A percentile compares a stretch with the other conserved stretches of the same genome.
These are phyloP conservation scores for Syrphus vitripennis DNA, from an alignment of 2,888 invertebrate genomes.

Conservation along the genomic window DNA sequence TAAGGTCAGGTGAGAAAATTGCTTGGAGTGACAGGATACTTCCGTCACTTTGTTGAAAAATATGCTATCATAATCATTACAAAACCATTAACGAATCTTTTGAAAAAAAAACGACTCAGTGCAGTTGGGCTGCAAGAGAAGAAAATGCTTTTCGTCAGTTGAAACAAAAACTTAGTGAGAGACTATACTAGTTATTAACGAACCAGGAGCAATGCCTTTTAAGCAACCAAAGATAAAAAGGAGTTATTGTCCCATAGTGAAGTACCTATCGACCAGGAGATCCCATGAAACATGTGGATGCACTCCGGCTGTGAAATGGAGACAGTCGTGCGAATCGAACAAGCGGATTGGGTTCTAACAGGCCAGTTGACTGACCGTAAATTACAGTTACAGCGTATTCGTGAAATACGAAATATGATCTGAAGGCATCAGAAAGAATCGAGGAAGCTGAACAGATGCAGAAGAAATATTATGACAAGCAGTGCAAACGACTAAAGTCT, in stretches of 20 bases:
- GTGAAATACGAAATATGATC: background rate
- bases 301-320: slow-evolving; percentile 45
- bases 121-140: slow-evolving; percentile 21
- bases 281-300: slow-evolving; percentile 75
- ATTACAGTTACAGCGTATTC: background rate
- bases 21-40: background rate
- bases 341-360: background rate
- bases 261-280: slow-evolving; percentile 74
- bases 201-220: slow-evolving; percentile 70
- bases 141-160: background rate
- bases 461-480: background rate
- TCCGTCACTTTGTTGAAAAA: background rate
- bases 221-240: slow-evolving; percentile 52
- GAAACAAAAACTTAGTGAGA: slow-evolving; percentile 36
- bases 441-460: background rate
- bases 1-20: background rate
- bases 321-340: background rate
- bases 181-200: slow-evolving; percentile 67
- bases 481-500: background rate
- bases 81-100: slow-evolving; percentile 49
- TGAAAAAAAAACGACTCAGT: slow-evolving; percentile 12
- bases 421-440: background rate
- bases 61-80: background rate
- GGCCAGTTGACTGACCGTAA: background rate
- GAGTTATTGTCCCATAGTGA: slow-evolving; percentile 73